phyloP scores from a whole-genome alignment of 2,113 vertebrate genomes.

The Dascyllus trimaculatus region DNA sequence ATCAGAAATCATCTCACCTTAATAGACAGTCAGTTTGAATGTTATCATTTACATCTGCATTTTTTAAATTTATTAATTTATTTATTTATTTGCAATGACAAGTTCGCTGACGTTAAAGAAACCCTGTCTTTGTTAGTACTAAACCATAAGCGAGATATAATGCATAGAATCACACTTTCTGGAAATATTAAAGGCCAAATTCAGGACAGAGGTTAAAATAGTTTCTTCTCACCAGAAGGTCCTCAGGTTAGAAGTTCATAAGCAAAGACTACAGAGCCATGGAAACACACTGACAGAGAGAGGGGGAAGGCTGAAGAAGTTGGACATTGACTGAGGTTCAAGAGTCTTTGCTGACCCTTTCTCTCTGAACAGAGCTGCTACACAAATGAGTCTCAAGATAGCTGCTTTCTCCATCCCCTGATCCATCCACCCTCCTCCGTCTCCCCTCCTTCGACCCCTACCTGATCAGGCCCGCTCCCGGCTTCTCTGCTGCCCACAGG shows the following conservation, averaged over 20 bases:
- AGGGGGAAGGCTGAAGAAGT: not conserved
- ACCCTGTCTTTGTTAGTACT: no score
- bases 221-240: not conserved
- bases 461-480: constrained; percentile 33
- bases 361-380: constrained; percentile 8
- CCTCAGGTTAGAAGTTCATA: constrained; percentile 23
- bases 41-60: not conserved
- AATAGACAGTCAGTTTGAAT: not conserved
- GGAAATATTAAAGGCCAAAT: not conserved
- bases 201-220: not conserved
- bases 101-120: no score
- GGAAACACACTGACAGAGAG: constrained; percentile 15
- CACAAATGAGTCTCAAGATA: constrained; percentile 68
- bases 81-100: not conserved
- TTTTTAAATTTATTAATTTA: no score
- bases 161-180: not conserved
- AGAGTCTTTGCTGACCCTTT: constrained; percentile 6
- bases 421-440: constrained; percentile 29
- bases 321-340: constrained; percentile 38
- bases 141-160: not conserved
- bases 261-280: constrained; percentile 17
- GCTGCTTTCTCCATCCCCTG: constrained; percentile 40
- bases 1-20: not conserved
- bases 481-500: constrained; percentile 51
- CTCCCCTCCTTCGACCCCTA: constrained; percentile 22